These are phyloP conservation scores for Cyclophora albipunctata DNA, from an alignment of 2,888 invertebrate genomes.

Conservation along the genomic window DNA sequence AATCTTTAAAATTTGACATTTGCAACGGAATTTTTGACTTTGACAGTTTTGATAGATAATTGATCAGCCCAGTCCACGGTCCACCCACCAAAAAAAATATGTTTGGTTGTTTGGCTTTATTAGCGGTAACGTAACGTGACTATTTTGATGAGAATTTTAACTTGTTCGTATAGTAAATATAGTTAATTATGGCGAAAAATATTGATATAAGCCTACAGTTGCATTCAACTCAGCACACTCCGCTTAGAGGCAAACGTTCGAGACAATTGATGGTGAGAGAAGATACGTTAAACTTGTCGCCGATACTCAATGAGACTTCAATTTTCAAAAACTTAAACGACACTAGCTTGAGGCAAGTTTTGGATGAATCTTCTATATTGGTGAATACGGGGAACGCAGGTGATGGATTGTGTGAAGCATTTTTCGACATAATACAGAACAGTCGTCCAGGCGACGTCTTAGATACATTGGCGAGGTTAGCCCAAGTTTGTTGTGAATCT, in stretches of 20 bases:
- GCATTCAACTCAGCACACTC: constrained; percentile 55
- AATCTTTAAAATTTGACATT: too few relatives aligned
- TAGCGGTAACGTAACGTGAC: constrained; percentile 1
- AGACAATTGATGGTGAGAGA: constrained; percentile 52
- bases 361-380: constrained; percentile 60
- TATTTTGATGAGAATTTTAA: not conserved
- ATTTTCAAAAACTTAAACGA: constrained; percentile 64
- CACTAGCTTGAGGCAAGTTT: constrained; percentile 59
- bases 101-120: not conserved
- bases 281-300: constrained; percentile 61
- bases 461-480: constrained; percentile 78
- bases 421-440: constrained; percentile 64
- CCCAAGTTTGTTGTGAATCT: constrained; percentile 78
- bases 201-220: constrained; percentile 45
- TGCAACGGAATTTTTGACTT: too few relatives aligned
- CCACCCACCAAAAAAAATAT: too few relatives aligned
- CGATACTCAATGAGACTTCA: constrained; percentile 65
- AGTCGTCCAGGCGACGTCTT: constrained; percentile 71
- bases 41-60: too few relatives aligned
- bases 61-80: too few relatives aligned
- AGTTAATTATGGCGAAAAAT: constrained; percentile 23
- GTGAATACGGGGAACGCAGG: constrained; percentile 43
- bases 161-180: not conserved
- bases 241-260: constrained; percentile 47
- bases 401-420: constrained; percentile 56